These are phyloP conservation scores for Hippocampus comes DNA, from an alignment of 2,113 vertebrate genomes.

Conservation along the genomic window DNA sequence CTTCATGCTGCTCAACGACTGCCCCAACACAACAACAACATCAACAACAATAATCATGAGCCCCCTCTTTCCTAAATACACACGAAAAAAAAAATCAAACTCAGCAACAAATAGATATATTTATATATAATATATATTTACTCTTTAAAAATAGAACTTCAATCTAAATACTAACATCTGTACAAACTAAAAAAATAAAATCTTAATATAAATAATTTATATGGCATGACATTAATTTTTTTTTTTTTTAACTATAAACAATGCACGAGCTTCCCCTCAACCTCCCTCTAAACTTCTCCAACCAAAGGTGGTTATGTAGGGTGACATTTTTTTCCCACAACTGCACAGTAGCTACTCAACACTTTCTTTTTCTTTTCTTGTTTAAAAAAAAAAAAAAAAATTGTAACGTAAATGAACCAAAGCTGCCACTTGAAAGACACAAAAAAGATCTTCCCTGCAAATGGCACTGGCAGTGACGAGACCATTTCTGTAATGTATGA, in stretches of 20 bases:
- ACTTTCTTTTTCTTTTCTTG: conserved; percentile 37
- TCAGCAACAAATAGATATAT: conserved; percentile 77
- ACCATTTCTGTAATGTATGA: conserved; percentile 65
- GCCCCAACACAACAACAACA: conserved; percentile 26
- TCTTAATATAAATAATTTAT: conserved; percentile 93
- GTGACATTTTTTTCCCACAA: conserved; percentile 45
- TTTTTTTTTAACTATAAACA: conserved; percentile 72
- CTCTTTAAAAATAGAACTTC: conserved; percentile 96
- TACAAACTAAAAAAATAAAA: conserved; percentile 97
- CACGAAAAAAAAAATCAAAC: conserved; percentile 54
- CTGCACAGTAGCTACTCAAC: conserved; percentile 67
- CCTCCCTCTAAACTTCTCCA: conserved; percentile 37
- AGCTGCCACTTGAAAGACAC: conserved; percentile 68
- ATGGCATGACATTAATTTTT: conserved; percentile 80
- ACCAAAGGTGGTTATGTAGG: conserved; percentile 52
- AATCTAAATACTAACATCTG: conserved; percentile 84
- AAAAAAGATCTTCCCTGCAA: conserved; percentile 69
- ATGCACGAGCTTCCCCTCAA: conserved; percentile 59
- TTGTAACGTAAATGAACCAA: conserved; percentile 57
- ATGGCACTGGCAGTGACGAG: conserved; percentile 76
- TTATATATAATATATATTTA: conserved; percentile 92
- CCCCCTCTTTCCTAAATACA: conserved; percentile 34
- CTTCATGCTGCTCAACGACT: conserved; percentile 67
- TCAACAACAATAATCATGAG: conserved; percentile 22
- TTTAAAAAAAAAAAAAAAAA: conserved; percentile 1